Conservation (phyloP, 2,888 invertebrate species). For the Dastarcus helophoroides region DNA sequence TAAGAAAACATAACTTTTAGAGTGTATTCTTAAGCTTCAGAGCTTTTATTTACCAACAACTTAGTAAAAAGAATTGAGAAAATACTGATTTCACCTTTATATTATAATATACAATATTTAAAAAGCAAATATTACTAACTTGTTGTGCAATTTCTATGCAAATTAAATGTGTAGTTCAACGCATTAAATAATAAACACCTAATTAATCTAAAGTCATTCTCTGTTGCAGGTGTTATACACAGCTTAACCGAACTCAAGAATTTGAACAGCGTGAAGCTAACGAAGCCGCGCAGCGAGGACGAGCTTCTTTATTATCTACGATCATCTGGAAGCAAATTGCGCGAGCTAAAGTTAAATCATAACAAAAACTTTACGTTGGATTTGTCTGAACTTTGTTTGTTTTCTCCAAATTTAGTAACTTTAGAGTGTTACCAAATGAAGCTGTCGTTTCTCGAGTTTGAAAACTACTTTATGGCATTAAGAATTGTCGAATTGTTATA, state of each 20-base stretch:
- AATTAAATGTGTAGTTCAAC: too few relatives aligned
- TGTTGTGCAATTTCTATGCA: too few relatives aligned
- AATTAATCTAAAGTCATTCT: too few relatives aligned
- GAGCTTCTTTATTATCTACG: conserved; percentile 47
- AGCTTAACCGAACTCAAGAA: conserved; percentile 40
- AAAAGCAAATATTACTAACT: too few relatives aligned
- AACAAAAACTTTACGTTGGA: conserved; percentile 26
- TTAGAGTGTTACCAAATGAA: conserved; percentile 58
- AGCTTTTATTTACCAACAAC: too few relatives aligned
- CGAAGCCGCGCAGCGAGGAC: conserved; percentile 48
- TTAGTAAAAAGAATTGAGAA: too few relatives aligned
- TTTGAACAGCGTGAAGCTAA: conserved; percentile 48
- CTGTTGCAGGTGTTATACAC: conserved; percentile 42
- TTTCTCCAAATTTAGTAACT: conserved; percentile 43
- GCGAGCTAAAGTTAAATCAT: conserved; percentile 28
- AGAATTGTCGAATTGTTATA: conserved; percentile 56
- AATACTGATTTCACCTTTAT: too few relatives aligned
- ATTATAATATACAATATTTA: too few relatives aligned
- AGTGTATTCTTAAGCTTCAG: too few relatives aligned
- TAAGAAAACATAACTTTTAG: too few relatives aligned
- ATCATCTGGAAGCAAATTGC: conserved; percentile 31
- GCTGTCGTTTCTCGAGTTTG: conserved; percentile 44
- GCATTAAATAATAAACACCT: too few relatives aligned
- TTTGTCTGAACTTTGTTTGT: conserved; percentile 25
- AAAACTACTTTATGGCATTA: conserved; percentile 46